These are phyloP conservation scores for Phengaris arion DNA, from an alignment of 2,888 invertebrate species.

Conservation along the genomic window DNA sequence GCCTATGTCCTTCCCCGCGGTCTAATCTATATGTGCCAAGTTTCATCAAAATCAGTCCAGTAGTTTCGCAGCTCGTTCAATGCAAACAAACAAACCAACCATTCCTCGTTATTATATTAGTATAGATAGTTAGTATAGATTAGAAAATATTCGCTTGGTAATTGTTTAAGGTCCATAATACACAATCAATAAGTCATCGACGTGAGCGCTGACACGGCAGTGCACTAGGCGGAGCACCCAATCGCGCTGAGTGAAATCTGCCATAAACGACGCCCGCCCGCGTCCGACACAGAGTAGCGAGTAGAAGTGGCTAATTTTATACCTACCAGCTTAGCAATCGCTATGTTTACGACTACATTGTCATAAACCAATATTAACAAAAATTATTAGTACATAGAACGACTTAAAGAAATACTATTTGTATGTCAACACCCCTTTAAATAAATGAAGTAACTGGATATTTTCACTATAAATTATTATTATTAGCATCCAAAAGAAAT, in stretches of 20 bases:
- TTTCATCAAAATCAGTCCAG: too few species aligned
- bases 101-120: not conserved
- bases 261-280: constrained; percentile 61
- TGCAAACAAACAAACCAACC: not conserved
- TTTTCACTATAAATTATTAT: too few species aligned
- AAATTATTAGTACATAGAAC: too few species aligned
- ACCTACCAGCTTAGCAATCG: not conserved
- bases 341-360: too few species aligned
- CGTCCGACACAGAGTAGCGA: constrained; percentile 30
- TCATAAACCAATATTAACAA: too few species aligned
- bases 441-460: too few species aligned
- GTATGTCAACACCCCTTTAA: too few species aligned
- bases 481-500: not conserved
- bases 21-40: too few species aligned
- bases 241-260: constrained; percentile 76
- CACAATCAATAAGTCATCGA: constrained; percentile 35
- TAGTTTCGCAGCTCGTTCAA: too few species aligned
- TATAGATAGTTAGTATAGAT: too few species aligned
- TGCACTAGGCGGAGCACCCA: constrained; percentile 64
- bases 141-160: not conserved
- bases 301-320: not conserved
- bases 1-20: too few species aligned
- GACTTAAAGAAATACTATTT: too few species aligned
- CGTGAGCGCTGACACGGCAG: constrained; percentile 55
- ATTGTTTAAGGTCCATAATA: constrained; percentile 24